Evolutionary conservation across 2,113 vertebrate genomes (phyloP).

Genomic region (Poeciliopsis prolifica): DNA sequence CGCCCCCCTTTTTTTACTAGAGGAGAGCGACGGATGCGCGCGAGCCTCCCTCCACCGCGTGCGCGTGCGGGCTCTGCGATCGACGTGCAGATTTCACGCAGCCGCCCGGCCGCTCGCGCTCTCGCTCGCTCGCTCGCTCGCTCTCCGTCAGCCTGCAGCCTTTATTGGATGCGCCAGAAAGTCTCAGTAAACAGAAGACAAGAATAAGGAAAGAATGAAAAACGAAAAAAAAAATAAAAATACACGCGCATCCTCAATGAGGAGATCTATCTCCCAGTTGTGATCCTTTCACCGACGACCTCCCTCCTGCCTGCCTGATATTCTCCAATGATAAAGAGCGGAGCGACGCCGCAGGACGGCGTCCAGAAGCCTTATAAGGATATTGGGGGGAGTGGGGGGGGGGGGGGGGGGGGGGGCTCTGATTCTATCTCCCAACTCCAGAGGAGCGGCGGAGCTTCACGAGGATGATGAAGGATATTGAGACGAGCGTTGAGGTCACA

Average conservation of each 20-base stretch:
- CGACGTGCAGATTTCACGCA: constrained; percentile 61
- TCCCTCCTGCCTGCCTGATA: background rate
- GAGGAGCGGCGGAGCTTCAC: background rate
- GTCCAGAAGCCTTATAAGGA: background rate
- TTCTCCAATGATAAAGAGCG: background rate
- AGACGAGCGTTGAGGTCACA: background rate
- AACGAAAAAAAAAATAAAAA: background rate
- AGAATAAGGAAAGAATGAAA: too few species aligned
- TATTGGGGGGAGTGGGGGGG: too few species aligned
- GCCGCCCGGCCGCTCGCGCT: constrained; percentile 11
- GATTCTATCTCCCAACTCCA: background rate
- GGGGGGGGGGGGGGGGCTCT: background rate
- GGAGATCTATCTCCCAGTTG: constrained; percentile 7
- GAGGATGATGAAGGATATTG: background rate
- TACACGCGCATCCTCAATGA: background rate
- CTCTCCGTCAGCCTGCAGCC: constrained; percentile 2
- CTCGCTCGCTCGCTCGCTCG: too few species aligned
- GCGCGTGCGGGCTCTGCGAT: constrained; percentile 40
- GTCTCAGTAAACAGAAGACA: constrained; percentile 17
- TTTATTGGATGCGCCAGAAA: constrained; percentile 32
- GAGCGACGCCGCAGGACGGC: background rate
- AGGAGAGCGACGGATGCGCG: constrained; percentile 24
- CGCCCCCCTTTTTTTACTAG: constrained; percentile 69
- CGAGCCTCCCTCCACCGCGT: constrained; percentile 6
- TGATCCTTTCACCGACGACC: background rate